Conservation (phyloP, 2,797 vertebrate genomes). For the Pelobates cultripes region DNA sequence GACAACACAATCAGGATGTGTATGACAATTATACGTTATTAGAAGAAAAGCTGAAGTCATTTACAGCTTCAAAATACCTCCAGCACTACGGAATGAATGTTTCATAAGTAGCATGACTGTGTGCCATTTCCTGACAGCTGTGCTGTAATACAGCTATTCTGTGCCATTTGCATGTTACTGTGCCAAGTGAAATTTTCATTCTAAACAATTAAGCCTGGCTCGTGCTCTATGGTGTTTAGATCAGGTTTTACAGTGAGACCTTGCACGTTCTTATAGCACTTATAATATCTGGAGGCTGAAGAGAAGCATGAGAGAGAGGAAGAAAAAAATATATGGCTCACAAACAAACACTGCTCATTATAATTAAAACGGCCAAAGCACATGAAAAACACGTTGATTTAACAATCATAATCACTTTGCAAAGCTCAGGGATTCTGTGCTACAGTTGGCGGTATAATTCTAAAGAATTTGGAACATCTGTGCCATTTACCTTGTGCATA, state of each 20-base stretch:
- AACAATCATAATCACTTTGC: neutral
- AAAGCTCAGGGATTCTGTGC: neutral
- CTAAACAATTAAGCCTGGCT: slow-evolving; percentile 27
- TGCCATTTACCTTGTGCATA: slow-evolving; percentile 88
- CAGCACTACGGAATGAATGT: slow-evolving; percentile 32
- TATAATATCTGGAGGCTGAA: neutral
- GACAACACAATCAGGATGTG: slow-evolving; percentile 17
- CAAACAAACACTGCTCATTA: slow-evolving; percentile 31
- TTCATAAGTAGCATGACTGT: slow-evolving; percentile 7
- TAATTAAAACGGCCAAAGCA: neutral
- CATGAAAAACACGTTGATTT: slow-evolving; percentile 11
- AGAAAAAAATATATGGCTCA: neutral
- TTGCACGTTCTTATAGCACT: neutral
- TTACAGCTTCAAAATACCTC: slow-evolving; percentile 16
- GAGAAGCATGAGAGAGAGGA: neutral
- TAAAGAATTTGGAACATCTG: neutral
- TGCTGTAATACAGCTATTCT: slow-evolving; percentile 10
- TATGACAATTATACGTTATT: slow-evolving; percentile 38
- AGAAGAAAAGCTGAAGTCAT: neutral
- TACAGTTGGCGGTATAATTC: neutral
- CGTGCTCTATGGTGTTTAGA: neutral
- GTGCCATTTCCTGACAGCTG: slow-evolving; percentile 42
- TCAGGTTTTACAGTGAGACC: slow-evolving; percentile 4
- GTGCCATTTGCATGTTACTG: slow-evolving; percentile 14
- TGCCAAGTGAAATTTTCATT: slow-evolving; percentile 47